Evolutionary conservation across 1,140 invertebrate genomes (phyloP), one percentile per base, ranked within the genome.

Genomic region (Battus philenor): DNA sequence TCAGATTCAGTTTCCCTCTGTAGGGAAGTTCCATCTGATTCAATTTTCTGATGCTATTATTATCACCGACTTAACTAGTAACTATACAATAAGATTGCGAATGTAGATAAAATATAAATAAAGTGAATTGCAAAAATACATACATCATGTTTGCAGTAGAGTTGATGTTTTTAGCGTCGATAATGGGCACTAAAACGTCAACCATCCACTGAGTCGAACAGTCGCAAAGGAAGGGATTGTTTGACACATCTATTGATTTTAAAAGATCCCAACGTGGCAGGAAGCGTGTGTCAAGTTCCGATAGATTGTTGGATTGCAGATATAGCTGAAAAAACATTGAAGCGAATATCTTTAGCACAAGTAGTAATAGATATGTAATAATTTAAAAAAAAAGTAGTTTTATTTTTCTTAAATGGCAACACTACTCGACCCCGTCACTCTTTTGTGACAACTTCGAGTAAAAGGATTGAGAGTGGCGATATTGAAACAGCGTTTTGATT

Each of bases 201-300:
- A 94, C 90, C 74, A 94, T 87, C 88, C 91, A 92, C 64, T 92
- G 90, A 54, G 93, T 94, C 29, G 90, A 86, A 56, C 90, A 91
- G 70, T 94, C 92, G 62, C 93, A 95, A 16, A 87, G 79, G 91
- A 89, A 95, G 1, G 91, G 89, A 69, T 95, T 95, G 36, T 88
- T 87, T 22, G 85, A 84, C 8, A 94, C 80, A 55, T 92, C 89
- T 18, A 94, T 59, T 36, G 86, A 78, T 11, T 88, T 74, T 6
- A 94, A 65, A 11, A 82, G 75, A 53, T 93, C 90, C 93, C 93
- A 94, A 44, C 88, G 82, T 12, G 79, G 77, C 0, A 94, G 45
- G 1, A 93, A 68, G 18, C 81, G 59, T 11, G 73, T 70, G 31
- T 92, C 89, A 11, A 95, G 66, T 50, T 87, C 87, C 1, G 87